Percentiles rank a stretch among this genome's conserved stretches.
phyloP scores from a whole-genome alignment of 2,888 invertebrate species.

The Rosalia funebris region DNA sequence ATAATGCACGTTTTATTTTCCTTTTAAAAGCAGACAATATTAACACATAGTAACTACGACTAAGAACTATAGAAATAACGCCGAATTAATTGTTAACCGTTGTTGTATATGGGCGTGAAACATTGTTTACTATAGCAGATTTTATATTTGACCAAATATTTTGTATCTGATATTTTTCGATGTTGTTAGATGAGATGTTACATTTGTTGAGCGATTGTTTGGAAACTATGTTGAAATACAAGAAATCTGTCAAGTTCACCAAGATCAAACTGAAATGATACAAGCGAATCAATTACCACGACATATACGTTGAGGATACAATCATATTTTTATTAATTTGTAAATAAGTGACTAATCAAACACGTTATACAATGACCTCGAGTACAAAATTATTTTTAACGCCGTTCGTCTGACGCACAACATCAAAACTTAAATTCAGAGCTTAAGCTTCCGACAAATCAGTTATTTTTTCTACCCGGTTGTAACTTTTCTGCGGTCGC shows the following conservation, averaged over 20 bases:
- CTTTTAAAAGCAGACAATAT: slow-evolving; percentile 44
- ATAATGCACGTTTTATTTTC: slow-evolving; percentile 26
- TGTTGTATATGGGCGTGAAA: slow-evolving; percentile 30
- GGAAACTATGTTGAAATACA: slow-evolving; percentile 44
- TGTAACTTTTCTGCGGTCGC: slow-evolving; percentile 15
- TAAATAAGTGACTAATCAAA: slow-evolving; percentile 29
- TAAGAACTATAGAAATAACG: slow-evolving; percentile 37
- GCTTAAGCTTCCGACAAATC: neutral
- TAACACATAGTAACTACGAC: slow-evolving; percentile 37
- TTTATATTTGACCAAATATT: slow-evolving; percentile 41
- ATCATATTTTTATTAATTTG: slow-evolving; percentile 41
- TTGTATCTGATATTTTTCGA: slow-evolving; percentile 46
- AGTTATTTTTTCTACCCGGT: slow-evolving; percentile 31
- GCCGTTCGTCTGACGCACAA: slow-evolving; percentile 22
- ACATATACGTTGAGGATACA: slow-evolving; percentile 30
- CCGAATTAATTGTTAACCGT: slow-evolving; percentile 47
- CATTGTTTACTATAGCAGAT: slow-evolving; percentile 41
- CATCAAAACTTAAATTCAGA: slow-evolving; percentile 26
- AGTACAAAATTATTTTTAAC: slow-evolving; percentile 31
- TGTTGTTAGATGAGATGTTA: slow-evolving; percentile 49
- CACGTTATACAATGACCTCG: slow-evolving; percentile 25
- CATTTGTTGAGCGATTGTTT: slow-evolving; percentile 42
- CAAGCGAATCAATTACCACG: neutral
- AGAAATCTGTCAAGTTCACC: slow-evolving; percentile 46
- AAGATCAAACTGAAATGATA: slow-evolving; percentile 50